Conservation (phyloP, 2,888 invertebrate genomes). For the Balanococcus diminutus region DNA sequence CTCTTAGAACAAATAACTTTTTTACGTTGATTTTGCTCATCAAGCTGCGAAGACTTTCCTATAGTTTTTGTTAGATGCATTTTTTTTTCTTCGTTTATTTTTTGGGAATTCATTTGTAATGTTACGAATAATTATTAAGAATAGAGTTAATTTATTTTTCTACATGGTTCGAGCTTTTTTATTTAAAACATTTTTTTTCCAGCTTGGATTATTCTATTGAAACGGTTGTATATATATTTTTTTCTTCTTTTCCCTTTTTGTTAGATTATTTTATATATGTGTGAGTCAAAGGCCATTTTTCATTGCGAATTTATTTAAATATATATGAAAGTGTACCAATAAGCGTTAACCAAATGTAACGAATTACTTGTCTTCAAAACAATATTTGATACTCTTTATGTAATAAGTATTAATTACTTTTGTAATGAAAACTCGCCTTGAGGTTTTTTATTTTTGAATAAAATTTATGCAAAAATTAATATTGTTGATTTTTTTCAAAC, state of each 20-base stretch:
- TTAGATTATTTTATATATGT: conserved; percentile 11
- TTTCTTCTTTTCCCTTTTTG: not conserved
- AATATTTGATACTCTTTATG: conserved; percentile 53
- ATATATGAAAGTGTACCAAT: conserved; percentile 29
- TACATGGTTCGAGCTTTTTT: not conserved
- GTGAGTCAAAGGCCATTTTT: conserved; percentile 38
- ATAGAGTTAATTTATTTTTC: not conserved
- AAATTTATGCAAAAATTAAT: conserved; percentile 34
- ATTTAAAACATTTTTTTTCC: not conserved
- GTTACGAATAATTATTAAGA: not conserved
- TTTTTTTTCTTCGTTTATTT: not conserved
- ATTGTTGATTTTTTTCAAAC: not conserved
- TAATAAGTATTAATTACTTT: conserved; percentile 50
- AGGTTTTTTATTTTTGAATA: conserved; percentile 52
- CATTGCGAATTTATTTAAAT: conserved; percentile 15
- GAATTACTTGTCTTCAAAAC: conserved; percentile 54
- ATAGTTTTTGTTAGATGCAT: not conserved
- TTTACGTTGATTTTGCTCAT: conserved; percentile 47
- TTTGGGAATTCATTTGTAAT: too few relatives aligned
- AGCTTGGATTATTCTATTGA: not conserved
- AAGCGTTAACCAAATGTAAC: conserved; percentile 54
- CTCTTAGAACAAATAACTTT: conserved; percentile 43
- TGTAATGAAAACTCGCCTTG: conserved; percentile 48
- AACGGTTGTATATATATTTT: not conserved
- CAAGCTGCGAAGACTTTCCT: not conserved